Percentiles rank a stretch among this genome's conserved stretches.
Evolutionary conservation across 2,888 invertebrate species (phyloP).

Genomic region (Exephanes ischioxanthus): DNA sequence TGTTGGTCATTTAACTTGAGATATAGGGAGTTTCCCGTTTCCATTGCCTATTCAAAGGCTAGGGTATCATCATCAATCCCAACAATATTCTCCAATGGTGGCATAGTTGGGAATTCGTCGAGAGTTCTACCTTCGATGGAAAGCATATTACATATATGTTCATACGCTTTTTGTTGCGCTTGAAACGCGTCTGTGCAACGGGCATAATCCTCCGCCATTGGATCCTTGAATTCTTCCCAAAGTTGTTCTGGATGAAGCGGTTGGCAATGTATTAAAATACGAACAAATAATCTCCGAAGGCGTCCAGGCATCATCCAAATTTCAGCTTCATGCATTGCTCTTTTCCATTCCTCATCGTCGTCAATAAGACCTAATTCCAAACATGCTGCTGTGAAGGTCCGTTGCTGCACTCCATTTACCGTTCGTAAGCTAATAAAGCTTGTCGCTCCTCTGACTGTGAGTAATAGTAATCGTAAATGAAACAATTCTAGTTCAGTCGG

Average conservation of each 20-base stretch:
- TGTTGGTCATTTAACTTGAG: conserved; percentile 58
- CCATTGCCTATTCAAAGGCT: neutral
- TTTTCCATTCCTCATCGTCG: conserved; percentile 68
- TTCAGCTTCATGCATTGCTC: conserved; percentile 55
- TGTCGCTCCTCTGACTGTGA: conserved; percentile 24
- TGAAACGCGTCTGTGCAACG: neutral
- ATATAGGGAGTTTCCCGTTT: conserved; percentile 38
- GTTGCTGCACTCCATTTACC: conserved; percentile 23
- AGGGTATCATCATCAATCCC: neutral
- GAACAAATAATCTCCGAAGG: neutral
- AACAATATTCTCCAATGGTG: conserved; percentile 12
- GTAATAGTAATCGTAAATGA: conserved; percentile 29
- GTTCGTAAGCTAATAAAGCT: conserved; percentile 24
- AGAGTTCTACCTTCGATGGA: conserved; percentile 21
- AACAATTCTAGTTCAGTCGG: conserved; percentile 36
- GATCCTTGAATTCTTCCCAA: conserved; percentile 70
- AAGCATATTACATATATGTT: conserved; percentile 26
- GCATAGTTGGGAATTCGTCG: conserved; percentile 36
- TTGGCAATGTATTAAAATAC: conserved; percentile 17
- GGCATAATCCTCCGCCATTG: conserved; percentile 62
- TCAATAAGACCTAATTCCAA: conserved; percentile 72
- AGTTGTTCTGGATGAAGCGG: conserved; percentile 54
- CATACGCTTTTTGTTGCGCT: conserved; percentile 31
- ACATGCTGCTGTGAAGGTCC: conserved; percentile 61
- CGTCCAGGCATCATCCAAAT: conserved; percentile 65